Evolutionary conservation across 64 coral and sea anemone genomes (phyloP), one percentile per base, ranked within the genome.

Genomic region (Actinia equina): DNA sequence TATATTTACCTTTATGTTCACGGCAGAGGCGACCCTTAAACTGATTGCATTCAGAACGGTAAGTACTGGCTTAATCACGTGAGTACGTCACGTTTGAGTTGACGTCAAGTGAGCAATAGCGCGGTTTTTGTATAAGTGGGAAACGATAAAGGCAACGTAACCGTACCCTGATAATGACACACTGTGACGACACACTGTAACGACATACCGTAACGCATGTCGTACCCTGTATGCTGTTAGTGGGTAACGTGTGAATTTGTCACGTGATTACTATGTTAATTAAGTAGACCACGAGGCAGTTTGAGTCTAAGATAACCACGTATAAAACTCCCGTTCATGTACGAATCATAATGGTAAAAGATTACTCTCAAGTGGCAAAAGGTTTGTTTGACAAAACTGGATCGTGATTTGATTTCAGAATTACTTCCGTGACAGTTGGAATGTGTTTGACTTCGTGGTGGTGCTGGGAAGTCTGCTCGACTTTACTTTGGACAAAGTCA

Each of bases 371-470:
- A 6, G 46, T 49, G 46, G 46, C 7, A 49, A 49, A 49, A 49
- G 30, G 7, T 49, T 8, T 49, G 19, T 6, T 25, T 65, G 20
- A 63, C 17, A 5, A 63, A n/a, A n/a, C 55, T 63, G 61, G 12
- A 18, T 25, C 3, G 22, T 71, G 6, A 44, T 79, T 77, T 88
- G 43, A 16, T 59, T 80, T 74, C 60, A 99, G 97, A 99, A 94
- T 43, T 99, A 99, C 91, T 99, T 99, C 77, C 90, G 90, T n/a
- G 97, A 99, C 70, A 87, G 71, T 22, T 99, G 97, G 97, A 99
- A 99, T 53, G 71, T 99, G 19, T 99, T 99, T 88, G 97, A 99
- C 44, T 99, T 99, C 78, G 84, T 99, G 17, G 94, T 99, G 12
- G 93, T 99, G 6, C 27, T 99, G 44, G 97, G 97, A 27, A 95